These are phyloP conservation scores for Dolomedes plantarius DNA, from an alignment of 2,888 invertebrate genomes.

Conservation along the genomic window DNA sequence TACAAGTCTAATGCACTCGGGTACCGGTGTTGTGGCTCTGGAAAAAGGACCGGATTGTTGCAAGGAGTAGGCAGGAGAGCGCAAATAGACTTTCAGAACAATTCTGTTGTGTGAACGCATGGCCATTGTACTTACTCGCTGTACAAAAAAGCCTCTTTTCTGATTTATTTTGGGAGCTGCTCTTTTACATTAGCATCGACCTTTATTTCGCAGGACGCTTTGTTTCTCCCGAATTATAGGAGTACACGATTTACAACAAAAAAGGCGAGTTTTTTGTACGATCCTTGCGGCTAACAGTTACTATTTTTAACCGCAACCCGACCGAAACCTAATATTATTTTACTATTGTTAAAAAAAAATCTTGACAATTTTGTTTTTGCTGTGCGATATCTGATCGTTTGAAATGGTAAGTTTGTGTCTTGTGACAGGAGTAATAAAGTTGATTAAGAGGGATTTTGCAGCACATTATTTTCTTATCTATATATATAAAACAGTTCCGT, in stretches of 20 bases:
- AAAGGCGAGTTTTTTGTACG: no score
- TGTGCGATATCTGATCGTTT: no score
- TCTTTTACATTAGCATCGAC: neutral
- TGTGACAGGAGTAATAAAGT: no score
- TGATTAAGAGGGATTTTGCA: no score
- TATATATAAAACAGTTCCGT: no score
- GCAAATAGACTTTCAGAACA: neutral
- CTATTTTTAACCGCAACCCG: no score
- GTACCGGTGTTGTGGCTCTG: neutral
- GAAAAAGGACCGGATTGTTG: neutral
- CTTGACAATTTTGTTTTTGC: no score
- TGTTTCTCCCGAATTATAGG: neutral
- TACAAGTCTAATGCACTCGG: neutral
- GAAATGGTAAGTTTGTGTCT: no score
- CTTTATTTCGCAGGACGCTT: neutral
- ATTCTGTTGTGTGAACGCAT: slow-evolving; percentile 1
- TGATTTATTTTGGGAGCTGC: neutral
- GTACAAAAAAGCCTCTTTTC: neutral
- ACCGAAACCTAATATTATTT: no score
- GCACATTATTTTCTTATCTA: no score
- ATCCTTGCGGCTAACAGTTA: no score
- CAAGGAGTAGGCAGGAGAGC: neutral
- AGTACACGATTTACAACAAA: neutral
- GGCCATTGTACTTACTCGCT: neutral
- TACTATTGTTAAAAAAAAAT: no score